phyloP scores from a whole-genome alignment of 2,113 vertebrate species.

The Tachysurus fulvidraco region DNA sequence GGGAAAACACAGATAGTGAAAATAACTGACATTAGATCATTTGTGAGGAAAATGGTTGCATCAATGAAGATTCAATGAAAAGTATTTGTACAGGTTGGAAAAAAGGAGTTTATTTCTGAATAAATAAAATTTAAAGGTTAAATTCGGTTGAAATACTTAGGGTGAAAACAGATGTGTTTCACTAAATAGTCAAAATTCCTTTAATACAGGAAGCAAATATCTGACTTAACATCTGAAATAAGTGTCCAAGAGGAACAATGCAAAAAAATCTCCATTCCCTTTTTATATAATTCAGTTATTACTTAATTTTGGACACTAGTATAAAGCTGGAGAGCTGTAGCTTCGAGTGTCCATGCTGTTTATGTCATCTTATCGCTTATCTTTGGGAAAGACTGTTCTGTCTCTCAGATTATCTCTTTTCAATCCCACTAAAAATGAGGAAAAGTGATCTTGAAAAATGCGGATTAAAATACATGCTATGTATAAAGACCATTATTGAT shows the following conservation, averaged over 20 bases:
- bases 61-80: neutral
- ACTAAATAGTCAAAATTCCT: neutral
- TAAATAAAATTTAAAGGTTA: neutral
- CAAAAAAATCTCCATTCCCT: neutral
- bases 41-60: neutral
- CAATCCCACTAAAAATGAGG: conserved; percentile 50
- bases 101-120: neutral
- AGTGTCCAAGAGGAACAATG: neutral
- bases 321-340: too few species aligned
- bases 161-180: neutral
- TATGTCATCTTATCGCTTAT: conserved; percentile 6
- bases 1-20: neutral
- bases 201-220: neutral
- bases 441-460: conserved; percentile 60
- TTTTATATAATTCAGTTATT: neutral
- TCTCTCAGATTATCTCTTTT: conserved; percentile 22
- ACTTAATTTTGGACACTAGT: neutral
- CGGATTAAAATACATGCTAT: conserved; percentile 48
- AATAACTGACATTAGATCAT: neutral
- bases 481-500: conserved; percentile 53
- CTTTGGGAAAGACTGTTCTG: neutral
- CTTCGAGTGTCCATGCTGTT: neutral
- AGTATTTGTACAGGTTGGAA: neutral
- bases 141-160: neutral
- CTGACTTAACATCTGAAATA: too few species aligned